These are phyloP conservation scores for Aselliscus stoliczkanus DNA, from an alignment of 2,797 vertebrate genomes.

Conservation along the genomic window DNA sequence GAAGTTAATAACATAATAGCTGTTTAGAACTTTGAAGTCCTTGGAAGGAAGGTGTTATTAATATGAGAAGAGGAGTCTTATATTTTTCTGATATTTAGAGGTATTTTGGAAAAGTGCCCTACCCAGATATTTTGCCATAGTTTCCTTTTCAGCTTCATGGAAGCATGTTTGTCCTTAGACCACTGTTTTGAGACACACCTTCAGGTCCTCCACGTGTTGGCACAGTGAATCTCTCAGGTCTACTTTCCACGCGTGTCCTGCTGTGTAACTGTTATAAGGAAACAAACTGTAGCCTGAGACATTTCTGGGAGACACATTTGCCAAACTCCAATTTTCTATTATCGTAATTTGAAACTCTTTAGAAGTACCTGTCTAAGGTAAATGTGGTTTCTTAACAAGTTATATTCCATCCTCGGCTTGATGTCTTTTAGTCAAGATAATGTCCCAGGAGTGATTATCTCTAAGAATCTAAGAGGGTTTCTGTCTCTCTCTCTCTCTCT, in stretches of 20 bases:
- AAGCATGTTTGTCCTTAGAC: neutral
- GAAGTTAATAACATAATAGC: slow-evolving; percentile 61
- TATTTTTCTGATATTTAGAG: slow-evolving; percentile 14
- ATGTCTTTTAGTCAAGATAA: slow-evolving; percentile 22
- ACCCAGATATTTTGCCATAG: neutral
- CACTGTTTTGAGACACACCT: neutral
- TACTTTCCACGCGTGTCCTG: neutral
- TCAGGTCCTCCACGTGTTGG: neutral
- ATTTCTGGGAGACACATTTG: slow-evolving; percentile 20
- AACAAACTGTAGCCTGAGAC: neutral
- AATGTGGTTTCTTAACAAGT: slow-evolving; percentile 40
- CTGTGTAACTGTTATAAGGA: neutral
- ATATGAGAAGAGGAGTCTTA: neutral
- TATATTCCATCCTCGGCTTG: neutral
- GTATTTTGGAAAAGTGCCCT: neutral
- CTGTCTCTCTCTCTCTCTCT: neutral
- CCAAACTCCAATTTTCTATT: neutral
- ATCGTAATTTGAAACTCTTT: neutral
- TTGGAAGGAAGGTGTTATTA: slow-evolving; percentile 18
- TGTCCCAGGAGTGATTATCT: neutral
- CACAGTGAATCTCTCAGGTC: neutral
- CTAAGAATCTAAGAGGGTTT: slow-evolving; percentile 53
- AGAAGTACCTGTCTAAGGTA: slow-evolving; percentile 39
- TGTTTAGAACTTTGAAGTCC: slow-evolving; percentile 42
- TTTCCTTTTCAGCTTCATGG: neutral